These are phyloP conservation scores for Protobothrops mucrosquamatus DNA, from an alignment of 2,113 vertebrate species.

Conservation along the genomic window DNA sequence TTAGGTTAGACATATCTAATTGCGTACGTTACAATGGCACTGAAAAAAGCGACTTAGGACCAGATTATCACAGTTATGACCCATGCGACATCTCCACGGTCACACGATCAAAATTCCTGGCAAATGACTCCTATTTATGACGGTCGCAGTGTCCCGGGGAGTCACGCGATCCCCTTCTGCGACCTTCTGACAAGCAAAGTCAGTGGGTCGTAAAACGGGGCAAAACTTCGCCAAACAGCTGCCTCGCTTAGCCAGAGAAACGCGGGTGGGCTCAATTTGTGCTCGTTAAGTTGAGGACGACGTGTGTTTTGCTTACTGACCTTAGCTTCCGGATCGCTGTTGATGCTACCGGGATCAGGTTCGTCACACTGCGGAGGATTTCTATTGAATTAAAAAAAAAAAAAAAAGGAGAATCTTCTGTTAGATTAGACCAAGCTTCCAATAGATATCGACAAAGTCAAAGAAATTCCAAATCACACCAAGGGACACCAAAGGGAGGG, in stretches of 20 bases:
- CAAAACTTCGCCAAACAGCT: not conserved
- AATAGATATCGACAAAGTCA: not conserved
- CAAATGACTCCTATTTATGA: too few species aligned
- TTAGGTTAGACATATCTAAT: too few species aligned
- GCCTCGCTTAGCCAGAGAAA: not conserved
- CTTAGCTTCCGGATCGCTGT: constrained; percentile 89
- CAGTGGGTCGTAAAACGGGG: not conserved
- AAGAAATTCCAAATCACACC: not conserved
- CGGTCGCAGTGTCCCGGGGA: too few species aligned
- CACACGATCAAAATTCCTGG: too few species aligned
- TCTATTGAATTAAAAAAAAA: constrained; percentile 56
- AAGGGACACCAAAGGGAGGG: not conserved
- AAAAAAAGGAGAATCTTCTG: not conserved
- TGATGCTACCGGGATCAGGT: constrained; percentile 86
- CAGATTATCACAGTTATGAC: too few species aligned
- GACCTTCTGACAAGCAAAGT: too few species aligned
- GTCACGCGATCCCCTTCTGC: too few species aligned
- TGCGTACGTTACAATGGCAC: too few species aligned
- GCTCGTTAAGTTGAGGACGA: not conserved
- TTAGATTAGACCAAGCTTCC: constrained; percentile 1
- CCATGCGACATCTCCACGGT: too few species aligned
- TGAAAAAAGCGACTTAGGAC: too few species aligned
- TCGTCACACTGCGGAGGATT: constrained; percentile 84
- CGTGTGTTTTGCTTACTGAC: constrained; percentile 67
- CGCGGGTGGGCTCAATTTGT: not conserved